phyloP scores from a whole-genome alignment of 2,797 vertebrate genomes.

The Schizothorax lantsangensis region DNA sequence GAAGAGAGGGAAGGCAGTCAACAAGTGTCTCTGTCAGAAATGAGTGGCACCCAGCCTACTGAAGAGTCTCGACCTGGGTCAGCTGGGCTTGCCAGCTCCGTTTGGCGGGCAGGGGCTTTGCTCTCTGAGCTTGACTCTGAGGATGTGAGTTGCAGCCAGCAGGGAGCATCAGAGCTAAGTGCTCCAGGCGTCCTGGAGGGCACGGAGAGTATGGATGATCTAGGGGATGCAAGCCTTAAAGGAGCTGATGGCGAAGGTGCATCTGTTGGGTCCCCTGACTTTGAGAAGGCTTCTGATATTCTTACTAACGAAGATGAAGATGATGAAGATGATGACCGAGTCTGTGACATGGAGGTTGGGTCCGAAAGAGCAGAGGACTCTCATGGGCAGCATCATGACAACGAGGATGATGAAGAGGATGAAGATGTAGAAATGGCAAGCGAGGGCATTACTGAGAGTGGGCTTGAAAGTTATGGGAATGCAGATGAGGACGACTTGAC shows the following conservation, averaged over 20 bases:
- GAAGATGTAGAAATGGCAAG: conserved; percentile 83
- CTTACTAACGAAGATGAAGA: conserved; percentile 71
- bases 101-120: conserved; percentile 73
- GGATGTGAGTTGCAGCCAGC: conserved; percentile 82
- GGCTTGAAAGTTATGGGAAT: conserved; percentile 79
- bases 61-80: conserved; percentile 81
- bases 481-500: conserved; percentile 79
- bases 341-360: conserved; percentile 83
- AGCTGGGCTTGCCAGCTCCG: conserved; percentile 70
- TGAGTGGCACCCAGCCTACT: conserved; percentile 83
- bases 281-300: conserved; percentile 80
- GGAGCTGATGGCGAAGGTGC: conserved; percentile 81
- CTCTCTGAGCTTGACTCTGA: conserved; percentile 81
- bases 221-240: conserved; percentile 82
- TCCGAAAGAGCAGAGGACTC: conserved; percentile 76
- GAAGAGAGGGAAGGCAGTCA: conserved; percentile 78
- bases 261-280: conserved; percentile 80
- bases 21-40: conserved; percentile 80
- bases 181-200: conserved; percentile 82
- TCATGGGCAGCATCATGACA: conserved; percentile 70
- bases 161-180: conserved; percentile 80
- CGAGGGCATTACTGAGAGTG: conserved; percentile 79
- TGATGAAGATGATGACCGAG: conserved; percentile 71
- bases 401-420: conserved; percentile 75
- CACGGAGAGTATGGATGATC: conserved; percentile 81